These are phyloP conservation scores for Bruchidius siliquastri DNA, from an alignment of 2,888 invertebrate genomes.

Conservation along the genomic window DNA sequence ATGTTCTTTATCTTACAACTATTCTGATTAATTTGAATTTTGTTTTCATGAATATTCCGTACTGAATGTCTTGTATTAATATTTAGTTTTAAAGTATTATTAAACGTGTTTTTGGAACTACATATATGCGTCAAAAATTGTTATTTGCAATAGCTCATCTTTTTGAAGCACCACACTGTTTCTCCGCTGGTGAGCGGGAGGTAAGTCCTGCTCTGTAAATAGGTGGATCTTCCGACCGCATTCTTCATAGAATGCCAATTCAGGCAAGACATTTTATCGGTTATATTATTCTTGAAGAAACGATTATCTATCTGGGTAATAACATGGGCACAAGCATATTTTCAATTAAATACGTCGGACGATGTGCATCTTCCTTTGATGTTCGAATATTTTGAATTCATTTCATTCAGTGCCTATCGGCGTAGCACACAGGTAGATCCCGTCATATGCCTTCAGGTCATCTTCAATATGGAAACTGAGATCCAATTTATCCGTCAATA, in stretches of 20 bases:
- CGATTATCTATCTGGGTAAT: background rate
- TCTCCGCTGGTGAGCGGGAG: background rate
- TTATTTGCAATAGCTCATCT: no score
- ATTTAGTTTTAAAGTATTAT: no score
- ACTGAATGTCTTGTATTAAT: no score
- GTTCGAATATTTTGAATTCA: background rate
- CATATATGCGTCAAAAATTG: no score
- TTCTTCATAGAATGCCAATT: conserved; percentile 20
- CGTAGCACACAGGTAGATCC: background rate
- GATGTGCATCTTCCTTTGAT: background rate
- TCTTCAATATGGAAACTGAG: no score
- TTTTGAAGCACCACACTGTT: no score
- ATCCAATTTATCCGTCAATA: no score
- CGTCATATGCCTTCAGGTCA: no score
- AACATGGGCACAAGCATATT: background rate
- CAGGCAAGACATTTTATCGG: conserved; percentile 10
- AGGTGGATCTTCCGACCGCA: conserved; percentile 20
- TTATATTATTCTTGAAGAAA: background rate
- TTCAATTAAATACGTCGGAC: background rate
- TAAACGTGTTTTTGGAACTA: no score
- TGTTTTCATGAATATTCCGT: no score
- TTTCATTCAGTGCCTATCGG: background rate
- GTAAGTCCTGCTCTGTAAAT: background rate
- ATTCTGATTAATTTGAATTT: background rate
- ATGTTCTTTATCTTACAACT: background rate